Evolutionary conservation across 2,113 vertebrate species (phyloP).

Genomic region (Chlamydotis undulata): DNA sequence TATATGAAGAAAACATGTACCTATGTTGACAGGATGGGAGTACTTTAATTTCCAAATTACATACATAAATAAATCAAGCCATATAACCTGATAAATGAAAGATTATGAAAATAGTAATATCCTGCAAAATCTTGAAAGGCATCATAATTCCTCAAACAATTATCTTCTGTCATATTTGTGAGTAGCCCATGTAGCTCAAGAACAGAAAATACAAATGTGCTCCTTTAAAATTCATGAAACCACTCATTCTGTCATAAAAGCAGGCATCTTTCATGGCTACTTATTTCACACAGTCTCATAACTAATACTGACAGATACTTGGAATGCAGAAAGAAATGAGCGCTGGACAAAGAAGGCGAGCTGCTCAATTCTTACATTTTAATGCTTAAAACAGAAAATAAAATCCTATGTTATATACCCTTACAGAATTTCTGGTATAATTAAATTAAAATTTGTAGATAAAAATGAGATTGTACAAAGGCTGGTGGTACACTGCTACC

Average conservation of each 20-base stretch:
- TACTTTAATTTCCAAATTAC: conserved; percentile 61
- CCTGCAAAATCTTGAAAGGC: conserved; percentile 57
- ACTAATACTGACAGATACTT: conserved; percentile 65
- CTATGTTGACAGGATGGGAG: conserved; percentile 26
- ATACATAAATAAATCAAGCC: conserved; percentile 52
- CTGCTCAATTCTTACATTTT: conserved; percentile 51
- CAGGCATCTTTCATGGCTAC: conserved; percentile 58
- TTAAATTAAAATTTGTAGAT: conserved; percentile 78
- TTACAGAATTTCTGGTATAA: conserved; percentile 65
- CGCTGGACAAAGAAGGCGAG: conserved; percentile 34
- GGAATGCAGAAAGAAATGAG: conserved; percentile 32
- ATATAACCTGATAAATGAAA: conserved; percentile 49
- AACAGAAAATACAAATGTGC: conserved; percentile 58
- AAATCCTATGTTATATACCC: conserved; percentile 30
- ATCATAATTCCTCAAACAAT: conserved; percentile 67
- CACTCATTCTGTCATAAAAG: conserved; percentile 58
- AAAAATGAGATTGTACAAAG: conserved; percentile 75
- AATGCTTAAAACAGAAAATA: conserved; percentile 44
- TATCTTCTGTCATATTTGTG: conserved; percentile 56
- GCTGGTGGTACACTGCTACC: conserved; percentile 52
- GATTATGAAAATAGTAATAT: conserved; percentile 62
- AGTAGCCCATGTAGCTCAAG: conserved; percentile 48
- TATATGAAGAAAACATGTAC: conserved; percentile 24
- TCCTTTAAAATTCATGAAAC: conserved; percentile 67
- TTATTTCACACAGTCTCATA: conserved; percentile 69